These are phyloP conservation scores for Diachasma alloeum DNA, from an alignment of 1,140 invertebrate genomes.

Conservation along the genomic window DNA sequence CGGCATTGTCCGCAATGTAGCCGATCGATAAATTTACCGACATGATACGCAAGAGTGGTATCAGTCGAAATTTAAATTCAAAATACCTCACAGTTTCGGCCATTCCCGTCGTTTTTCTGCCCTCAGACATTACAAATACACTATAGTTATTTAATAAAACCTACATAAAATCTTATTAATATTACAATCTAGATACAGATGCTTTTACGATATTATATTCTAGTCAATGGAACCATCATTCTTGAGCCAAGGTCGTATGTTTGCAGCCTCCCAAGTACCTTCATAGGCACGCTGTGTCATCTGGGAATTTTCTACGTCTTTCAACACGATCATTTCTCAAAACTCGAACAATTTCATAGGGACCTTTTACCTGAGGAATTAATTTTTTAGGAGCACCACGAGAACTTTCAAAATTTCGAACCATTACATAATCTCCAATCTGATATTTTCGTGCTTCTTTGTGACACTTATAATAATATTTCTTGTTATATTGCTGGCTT, in stretches of 20 bases:
- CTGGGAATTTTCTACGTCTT: constrained; percentile 36
- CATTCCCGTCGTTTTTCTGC: background rate
- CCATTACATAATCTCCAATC: constrained; percentile 39
- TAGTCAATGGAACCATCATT: background rate
- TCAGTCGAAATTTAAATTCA: background rate
- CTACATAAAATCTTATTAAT: too few species aligned
- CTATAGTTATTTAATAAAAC: too few species aligned
- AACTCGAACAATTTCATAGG: constrained; percentile 34
- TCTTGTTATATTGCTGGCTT: background rate
- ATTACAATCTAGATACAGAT: background rate
- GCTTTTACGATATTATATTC: background rate
- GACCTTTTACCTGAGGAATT: constrained; percentile 37
- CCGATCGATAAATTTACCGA: background rate
- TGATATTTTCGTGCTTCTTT: constrained; percentile 23
- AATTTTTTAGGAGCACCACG: constrained; percentile 40
- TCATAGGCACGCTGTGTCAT: constrained; percentile 37
- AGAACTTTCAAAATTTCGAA: constrained; percentile 35
- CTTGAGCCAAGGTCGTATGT: background rate
- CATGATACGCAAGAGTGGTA: too few species aligned
- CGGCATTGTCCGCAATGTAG: too few species aligned
- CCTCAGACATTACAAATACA: background rate
- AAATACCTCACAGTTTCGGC: background rate
- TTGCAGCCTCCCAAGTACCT: constrained; percentile 10
- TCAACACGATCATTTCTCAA: constrained; percentile 36
- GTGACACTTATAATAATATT: background rate